Conservation (phyloP, 2,888 invertebrate genomes). For the Diachrysia chrysitis region DNA sequence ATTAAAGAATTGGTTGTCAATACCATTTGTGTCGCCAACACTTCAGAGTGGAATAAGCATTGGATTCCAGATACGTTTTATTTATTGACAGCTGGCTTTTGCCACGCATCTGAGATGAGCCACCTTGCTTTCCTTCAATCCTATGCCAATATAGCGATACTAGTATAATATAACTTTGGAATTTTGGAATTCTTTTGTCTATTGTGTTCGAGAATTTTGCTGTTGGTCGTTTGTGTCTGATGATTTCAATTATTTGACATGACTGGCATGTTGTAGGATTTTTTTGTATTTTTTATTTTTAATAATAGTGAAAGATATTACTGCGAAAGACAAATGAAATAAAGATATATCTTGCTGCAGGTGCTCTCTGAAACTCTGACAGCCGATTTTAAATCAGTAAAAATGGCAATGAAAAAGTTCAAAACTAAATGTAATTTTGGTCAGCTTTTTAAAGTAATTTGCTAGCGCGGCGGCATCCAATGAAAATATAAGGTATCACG, state of each 20-base stretch:
- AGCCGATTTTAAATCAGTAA: constrained; percentile 23
- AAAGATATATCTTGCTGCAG: neutral
- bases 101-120: constrained; percentile 49
- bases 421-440: constrained; percentile 25
- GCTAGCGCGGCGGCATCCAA: constrained; percentile 31
- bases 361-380: neutral
- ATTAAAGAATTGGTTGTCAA: constrained; percentile 59
- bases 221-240: constrained; percentile 15
- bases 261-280: neutral
- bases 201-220: neutral
- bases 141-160: constrained; percentile 46
- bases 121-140: constrained; percentile 53
- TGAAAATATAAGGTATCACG: constrained; percentile 58
- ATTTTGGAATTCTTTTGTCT: constrained; percentile 16
- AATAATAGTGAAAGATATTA: neutral
- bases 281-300: neutral
- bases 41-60: constrained; percentile 51
- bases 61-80: constrained; percentile 57
- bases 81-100: constrained; percentile 63
- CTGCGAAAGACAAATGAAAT: neutral
- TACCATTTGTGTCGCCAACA: constrained; percentile 57
- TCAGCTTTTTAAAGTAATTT: constrained; percentile 39
- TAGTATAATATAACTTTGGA: constrained; percentile 33
- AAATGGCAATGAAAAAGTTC: constrained; percentile 27
- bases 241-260: neutral